Evolutionary conservation across 2,888 invertebrate genomes (phyloP), one percentile per base, ranked within the genome.

Genomic region (Torymus texanus): DNA sequence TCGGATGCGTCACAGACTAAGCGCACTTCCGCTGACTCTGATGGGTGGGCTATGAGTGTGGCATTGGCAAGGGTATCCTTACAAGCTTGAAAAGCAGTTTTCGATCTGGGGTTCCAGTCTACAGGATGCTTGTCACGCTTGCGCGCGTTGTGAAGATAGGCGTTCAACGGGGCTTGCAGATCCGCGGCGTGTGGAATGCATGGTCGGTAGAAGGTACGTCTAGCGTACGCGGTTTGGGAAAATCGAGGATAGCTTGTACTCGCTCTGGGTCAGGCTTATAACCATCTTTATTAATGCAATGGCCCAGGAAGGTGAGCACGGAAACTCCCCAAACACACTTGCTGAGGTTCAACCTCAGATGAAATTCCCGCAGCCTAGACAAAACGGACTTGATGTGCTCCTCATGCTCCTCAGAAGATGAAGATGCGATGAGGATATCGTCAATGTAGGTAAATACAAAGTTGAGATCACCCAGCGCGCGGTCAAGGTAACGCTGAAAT

Each of bases 351-450:
- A 83, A 62, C 1, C 29, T 11, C 5, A 83, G 51, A 1, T 58
- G 56, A 21, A 67, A 63, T 2, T 80, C 24, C 4, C 12, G n/a
- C 0, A 78, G 67, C 5, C 71, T 58, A 0, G 13, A 0, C n/a
- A 58, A 10, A 0, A 58, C 16, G 1, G 5, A 0, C 10, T 18
- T n/a, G 0, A 83, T 55, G 41, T 83, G 83, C 14, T 66, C 12
- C 3, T 21, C n/a, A 14, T 83, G 83, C 51, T 80, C 73, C 55
- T 80, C 71, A 4, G 4, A 12, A 12, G 59, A 41, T 0, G 12
- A 50, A 0, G 82, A 81, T 2, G 73, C 67, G 1, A 83, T 51
- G 13, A 83, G 51, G 1, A 82, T 68, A 55, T 82, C 82, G 5
- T 58, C 58, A 1, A 58, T 16, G 5, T 58, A 58, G 1, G 58